These are phyloP conservation scores for Pantherophis guttatus DNA, from an alignment of 2,113 vertebrate genomes.

Conservation along the genomic window DNA sequence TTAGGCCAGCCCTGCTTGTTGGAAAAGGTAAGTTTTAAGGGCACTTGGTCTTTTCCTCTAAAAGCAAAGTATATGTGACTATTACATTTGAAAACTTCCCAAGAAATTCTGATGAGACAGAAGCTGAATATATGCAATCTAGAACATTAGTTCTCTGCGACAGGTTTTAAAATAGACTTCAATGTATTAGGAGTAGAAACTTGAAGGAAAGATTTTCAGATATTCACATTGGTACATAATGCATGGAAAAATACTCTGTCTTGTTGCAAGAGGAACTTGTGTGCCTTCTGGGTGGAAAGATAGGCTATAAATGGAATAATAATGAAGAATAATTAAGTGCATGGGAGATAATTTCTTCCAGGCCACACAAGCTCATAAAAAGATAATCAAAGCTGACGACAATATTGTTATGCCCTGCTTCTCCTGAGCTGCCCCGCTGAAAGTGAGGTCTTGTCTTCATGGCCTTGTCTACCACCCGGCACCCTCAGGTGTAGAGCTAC, in stretches of 20 bases:
- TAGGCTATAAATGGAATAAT: not conserved
- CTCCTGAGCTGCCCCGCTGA: not conserved
- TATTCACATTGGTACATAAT: not conserved
- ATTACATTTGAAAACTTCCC: not conserved
- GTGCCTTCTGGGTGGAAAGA: not conserved
- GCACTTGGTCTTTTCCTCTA: not conserved
- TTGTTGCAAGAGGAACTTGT: not conserved
- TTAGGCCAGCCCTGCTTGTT: too few relatives aligned
- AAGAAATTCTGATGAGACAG: not conserved
- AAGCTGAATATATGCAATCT: too few relatives aligned
- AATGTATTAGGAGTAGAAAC: not conserved
- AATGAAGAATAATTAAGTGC: not conserved
- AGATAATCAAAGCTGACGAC: not conserved
- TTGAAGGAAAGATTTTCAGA: not conserved
- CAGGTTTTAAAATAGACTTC: not conserved
- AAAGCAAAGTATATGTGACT: not conserved
- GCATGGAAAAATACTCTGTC: not conserved
- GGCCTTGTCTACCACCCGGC: not conserved
- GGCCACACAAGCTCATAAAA: not conserved
- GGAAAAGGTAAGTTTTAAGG: too few relatives aligned
- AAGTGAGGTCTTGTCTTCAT: not conserved
- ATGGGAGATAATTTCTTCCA: not conserved
- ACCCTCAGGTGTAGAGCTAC: not conserved
- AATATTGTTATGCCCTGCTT: not conserved
- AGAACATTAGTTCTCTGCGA: not conserved